Evolutionary conservation across 2,113 vertebrate species (phyloP).

Genomic region (Arizona elegans): DNA sequence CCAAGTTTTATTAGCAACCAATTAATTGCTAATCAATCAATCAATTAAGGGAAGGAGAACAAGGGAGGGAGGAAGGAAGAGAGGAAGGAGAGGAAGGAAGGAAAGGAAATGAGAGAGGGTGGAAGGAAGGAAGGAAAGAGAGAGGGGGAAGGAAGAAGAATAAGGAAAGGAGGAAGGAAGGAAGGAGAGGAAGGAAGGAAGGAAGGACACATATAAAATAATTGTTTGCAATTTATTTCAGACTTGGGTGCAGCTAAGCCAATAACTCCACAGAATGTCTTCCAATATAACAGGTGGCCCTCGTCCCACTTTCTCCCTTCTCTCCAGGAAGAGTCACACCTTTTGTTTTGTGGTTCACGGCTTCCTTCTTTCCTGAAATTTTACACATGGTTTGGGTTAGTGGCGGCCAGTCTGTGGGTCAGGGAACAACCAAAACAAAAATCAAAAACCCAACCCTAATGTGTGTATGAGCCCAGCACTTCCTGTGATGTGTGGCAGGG

Average conservation of each 20-base stretch:
- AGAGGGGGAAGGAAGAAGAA: too few relatives aligned
- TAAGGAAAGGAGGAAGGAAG: too few relatives aligned
- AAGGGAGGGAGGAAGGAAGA: too few relatives aligned
- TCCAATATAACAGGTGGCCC: neutral
- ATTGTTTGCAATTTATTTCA: neutral
- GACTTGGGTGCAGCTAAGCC: neutral
- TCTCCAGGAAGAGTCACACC: too few relatives aligned
- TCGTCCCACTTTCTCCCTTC: too few relatives aligned
- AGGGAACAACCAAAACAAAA: neutral
- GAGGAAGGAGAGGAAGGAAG: too few relatives aligned
- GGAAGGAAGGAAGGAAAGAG: too few relatives aligned
- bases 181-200: neutral
- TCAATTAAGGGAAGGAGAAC: too few relatives aligned
- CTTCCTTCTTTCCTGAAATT: neutral
- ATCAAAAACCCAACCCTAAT: neutral
- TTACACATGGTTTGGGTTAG: too few relatives aligned
- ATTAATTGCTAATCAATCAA: too few relatives aligned
- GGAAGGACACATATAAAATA: neutral
- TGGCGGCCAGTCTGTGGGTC: neutral
- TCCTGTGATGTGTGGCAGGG: neutral
- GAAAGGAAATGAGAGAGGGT: too few relatives aligned
- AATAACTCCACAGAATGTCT: neutral
- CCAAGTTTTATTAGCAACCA: too few relatives aligned
- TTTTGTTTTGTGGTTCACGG: neutral
- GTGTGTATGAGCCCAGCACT: neutral